A percentile compares a stretch with the other conserved stretches of the same genome.
Evolutionary conservation across 2,797 vertebrate genomes (phyloP).

Genomic region (Phalloptychus januarius): DNA sequence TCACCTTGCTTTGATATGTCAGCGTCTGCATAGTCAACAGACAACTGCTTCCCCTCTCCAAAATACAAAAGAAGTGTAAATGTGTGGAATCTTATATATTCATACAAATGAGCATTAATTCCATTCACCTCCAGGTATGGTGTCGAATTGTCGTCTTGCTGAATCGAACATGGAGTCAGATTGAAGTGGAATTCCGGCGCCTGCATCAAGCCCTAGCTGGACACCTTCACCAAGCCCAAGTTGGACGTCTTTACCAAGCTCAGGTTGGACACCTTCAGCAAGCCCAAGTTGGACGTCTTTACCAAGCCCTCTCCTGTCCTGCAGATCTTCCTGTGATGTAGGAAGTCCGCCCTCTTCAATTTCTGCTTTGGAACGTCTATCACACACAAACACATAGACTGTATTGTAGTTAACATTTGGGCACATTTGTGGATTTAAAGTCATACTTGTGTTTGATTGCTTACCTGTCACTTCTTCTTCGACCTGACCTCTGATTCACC

Average conservation of each 20-base stretch:
- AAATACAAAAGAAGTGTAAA: neutral
- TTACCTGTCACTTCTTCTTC: neutral
- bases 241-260: too few relatives aligned
- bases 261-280: too few relatives aligned
- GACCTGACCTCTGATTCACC: neutral
- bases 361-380: constrained; percentile 1
- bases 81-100: neutral
- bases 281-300: neutral
- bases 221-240: too few relatives aligned
- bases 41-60: neutral
- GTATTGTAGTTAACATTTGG: neutral
- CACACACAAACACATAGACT: neutral
- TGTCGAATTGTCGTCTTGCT: neutral
- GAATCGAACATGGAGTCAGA: neutral
- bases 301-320: neutral
- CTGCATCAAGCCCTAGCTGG: neutral
- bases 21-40: neutral
- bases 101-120: neutral
- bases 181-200: neutral
- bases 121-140: constrained; percentile 1
- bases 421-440: neutral
- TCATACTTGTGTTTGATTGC: neutral
- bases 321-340: neutral
- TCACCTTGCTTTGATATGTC: constrained; percentile 16
- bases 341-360: neutral